A percentile compares a stretch with the other conserved stretches of the same genome.
phyloP scores from a whole-genome alignment of 2,113 vertebrate genomes.

The Halichoerus grypus region DNA sequence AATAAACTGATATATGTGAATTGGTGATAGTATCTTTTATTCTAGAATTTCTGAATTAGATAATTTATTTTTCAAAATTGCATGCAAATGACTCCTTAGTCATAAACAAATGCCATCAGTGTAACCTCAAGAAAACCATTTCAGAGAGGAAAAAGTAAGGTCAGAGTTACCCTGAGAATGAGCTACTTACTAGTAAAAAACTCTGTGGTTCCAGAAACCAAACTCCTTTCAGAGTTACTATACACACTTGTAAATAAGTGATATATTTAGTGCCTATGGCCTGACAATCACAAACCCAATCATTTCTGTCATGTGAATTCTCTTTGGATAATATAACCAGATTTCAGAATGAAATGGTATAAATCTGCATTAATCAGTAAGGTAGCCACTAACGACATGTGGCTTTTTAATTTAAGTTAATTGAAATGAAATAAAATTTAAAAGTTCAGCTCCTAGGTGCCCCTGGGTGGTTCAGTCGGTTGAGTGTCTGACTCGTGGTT shows the following conservation, averaged over 20 bases:
- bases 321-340: background rate
- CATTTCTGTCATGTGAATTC: background rate
- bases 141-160: background rate
- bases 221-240: background rate
- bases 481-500: background rate
- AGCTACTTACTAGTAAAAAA: background rate
- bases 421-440: slow-evolving; percentile 15
- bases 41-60: slow-evolving; percentile 48
- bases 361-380: background rate
- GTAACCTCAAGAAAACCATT: background rate
- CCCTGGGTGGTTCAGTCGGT: background rate
- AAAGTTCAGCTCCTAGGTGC: background rate
- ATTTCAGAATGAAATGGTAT: slow-evolving; percentile 5
- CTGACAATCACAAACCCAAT: background rate
- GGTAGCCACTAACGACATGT: background rate
- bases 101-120: background rate
- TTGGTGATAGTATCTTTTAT: slow-evolving; percentile 40
- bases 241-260: slow-evolving; percentile 18
- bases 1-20: background rate
- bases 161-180: background rate
- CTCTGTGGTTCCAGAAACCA: background rate
- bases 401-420: background rate
- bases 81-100: background rate
- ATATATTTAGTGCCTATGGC: background rate
- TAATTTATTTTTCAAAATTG: slow-evolving; percentile 21